Conservation (phyloP, 2,113 vertebrate genomes). For the Cynopterus brachyotis region DNA sequence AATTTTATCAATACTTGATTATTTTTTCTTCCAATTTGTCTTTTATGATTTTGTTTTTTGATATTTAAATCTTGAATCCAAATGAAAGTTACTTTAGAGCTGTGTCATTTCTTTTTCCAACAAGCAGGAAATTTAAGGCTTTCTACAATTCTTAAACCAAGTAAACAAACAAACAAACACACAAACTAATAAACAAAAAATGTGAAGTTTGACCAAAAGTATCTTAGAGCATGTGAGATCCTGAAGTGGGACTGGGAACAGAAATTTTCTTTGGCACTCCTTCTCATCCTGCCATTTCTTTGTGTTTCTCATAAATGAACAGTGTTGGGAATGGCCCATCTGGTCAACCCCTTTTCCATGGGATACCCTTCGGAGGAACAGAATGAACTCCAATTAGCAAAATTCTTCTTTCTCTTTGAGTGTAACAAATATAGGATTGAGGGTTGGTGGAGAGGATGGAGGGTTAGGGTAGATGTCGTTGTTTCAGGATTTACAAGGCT, state of each 20-base stretch:
- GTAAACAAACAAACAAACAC: neutral
- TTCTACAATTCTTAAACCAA: neutral
- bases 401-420: neutral
- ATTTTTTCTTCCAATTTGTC: constrained; percentile 36
- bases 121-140: neutral
- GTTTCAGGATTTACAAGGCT: neutral
- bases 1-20: constrained; percentile 25
- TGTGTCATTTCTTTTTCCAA: neutral
- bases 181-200: neutral
- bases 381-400: neutral
- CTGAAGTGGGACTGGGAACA: neutral
- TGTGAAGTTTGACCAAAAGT: neutral
- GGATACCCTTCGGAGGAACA: neutral
- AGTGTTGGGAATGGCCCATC: neutral
- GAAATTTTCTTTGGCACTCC: neutral
- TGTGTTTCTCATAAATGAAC: neutral
- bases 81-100: neutral
- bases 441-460: neutral
- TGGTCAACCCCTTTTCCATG: neutral
- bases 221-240: neutral
- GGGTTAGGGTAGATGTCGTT: neutral
- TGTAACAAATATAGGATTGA: neutral
- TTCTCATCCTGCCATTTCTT: neutral
- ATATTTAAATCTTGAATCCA: neutral
- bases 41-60: neutral